Base-by-base conservation (phyloP, 1,140 invertebrate genomes). In the Drosophila azteca region DNA sequence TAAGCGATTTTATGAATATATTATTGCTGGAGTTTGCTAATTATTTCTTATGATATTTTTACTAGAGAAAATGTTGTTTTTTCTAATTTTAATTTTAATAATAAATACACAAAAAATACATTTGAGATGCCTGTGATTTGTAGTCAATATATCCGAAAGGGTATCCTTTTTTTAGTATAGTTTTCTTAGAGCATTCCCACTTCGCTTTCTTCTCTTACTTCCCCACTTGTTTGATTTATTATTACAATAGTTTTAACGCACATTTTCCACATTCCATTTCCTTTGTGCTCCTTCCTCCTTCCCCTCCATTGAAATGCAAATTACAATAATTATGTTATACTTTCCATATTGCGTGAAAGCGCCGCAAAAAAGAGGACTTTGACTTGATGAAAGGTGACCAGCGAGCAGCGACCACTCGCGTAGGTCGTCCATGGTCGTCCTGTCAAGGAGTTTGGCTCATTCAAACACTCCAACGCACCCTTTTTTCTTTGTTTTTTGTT, bases 271-370 rank as follows among this genome's bases (percentile, higher is more conserved):
- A 74, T 66, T 74, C 51, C 69, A 31, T 24, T 51, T 17, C 48
- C 53, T 20, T 46, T 29, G 52, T 54, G 31, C 44, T n/a, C 39
- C 22, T 39, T 72, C 53, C 11, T 49, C 22, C 54, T 59, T 46
- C 49, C 58, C 71, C 54, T 41, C 66, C 62, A 78, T 63, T 59
- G 53, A 87, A 85, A 85, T 85, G 82, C 74, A 85, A 85, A 85
- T 85, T 87, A 85, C 63, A 71, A 76, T 85, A 85, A 85, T 85
- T 82, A 85, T 85, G 83, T 85, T 81, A 73, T 67, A 45, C 39
- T 41, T 64, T 62, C 17, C 52, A 11, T 35, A 43, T 74, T 57
- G 57, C 60, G 44, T 64, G 59, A 62, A 58, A 41, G 43, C 48
- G 41, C 45, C 15, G 8, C 49, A 49, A 70, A 49, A 70, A 43